These are phyloP conservation scores for Agrypnia vestita DNA, from an alignment of 1,140 invertebrate genomes.

Conservation along the genomic window DNA sequence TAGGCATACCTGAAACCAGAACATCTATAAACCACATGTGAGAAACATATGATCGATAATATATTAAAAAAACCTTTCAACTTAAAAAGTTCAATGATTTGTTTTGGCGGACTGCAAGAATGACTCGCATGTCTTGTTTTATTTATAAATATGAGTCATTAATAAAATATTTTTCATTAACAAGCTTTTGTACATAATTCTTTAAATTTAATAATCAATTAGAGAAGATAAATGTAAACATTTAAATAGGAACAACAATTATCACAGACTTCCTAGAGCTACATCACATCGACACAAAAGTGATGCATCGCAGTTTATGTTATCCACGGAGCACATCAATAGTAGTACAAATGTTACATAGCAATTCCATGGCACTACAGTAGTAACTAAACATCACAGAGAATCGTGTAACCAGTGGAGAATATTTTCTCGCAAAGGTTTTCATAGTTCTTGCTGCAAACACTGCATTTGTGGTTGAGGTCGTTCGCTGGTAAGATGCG, in stretches of 20 bases:
- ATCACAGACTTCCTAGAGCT: conserved; percentile 3
- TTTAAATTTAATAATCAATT: background rate
- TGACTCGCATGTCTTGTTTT: background rate
- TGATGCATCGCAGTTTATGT: background rate
- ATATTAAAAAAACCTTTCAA: conserved; percentile 15
- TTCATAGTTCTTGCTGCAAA: conserved; percentile 8
- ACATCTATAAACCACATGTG: conserved; percentile 42
- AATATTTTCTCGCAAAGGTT: background rate
- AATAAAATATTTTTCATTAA: too few species aligned
- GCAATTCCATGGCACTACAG: conserved; percentile 1
- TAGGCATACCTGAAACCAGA: conserved; percentile 52
- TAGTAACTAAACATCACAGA: conserved; percentile 23
- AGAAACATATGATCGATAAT: conserved; percentile 23
- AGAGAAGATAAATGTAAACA: conserved; percentile 8
- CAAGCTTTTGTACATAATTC: background rate
- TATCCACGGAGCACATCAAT: background rate
- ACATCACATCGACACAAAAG: conserved; percentile 6
- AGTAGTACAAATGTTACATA: conserved; percentile 3
- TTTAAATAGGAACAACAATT: background rate
- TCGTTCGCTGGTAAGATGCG: conserved; percentile 18
- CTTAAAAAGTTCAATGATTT: conserved; percentile 10
- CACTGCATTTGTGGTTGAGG: conserved; percentile 20
- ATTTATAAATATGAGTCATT: background rate
- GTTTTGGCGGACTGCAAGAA: background rate
- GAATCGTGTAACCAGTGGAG: background rate